phyloP scores from a whole-genome alignment of 2,888 invertebrate species.

The Ctenicera cuprea region DNA sequence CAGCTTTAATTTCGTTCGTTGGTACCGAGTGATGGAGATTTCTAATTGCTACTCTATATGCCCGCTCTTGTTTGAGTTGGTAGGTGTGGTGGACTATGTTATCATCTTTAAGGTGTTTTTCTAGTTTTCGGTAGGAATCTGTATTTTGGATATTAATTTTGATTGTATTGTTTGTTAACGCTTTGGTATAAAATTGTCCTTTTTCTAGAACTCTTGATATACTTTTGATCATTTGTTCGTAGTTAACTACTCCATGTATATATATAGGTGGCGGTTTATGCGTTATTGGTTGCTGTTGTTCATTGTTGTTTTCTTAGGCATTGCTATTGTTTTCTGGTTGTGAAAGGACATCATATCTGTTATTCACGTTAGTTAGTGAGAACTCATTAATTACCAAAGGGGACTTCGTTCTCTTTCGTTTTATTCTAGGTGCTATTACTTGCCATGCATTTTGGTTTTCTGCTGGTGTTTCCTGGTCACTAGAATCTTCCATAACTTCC shows the following conservation, averaged over 20 bases:
- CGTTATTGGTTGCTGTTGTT: not conserved
- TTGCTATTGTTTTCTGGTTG: no score
- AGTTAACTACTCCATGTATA: not conserved
- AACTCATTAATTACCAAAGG: not conserved
- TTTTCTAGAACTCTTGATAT: no score
- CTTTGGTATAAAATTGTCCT: not conserved
- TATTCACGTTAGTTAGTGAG: conserved; percentile 5
- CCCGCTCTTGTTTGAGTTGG: conserved; percentile 6
- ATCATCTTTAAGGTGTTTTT: conserved; percentile 9
- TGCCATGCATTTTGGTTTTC: not conserved
- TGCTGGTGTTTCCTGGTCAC: no score
- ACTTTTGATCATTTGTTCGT: conserved; percentile 7
- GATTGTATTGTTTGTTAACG: not conserved
- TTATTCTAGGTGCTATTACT: not conserved
- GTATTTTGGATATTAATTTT: not conserved
- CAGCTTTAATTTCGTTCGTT: conserved; percentile 3
- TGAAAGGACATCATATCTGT: not conserved
- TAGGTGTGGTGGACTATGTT: conserved; percentile 3
- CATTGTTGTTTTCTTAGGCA: not conserved
- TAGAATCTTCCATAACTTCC: no score
- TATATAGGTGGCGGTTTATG: not conserved
- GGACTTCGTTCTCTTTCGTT: not conserved
- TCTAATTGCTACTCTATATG: conserved; percentile 11
- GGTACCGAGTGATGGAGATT: conserved; percentile 3
- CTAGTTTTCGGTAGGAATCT: conserved; percentile 1